Conservation (phyloP, 2,797 vertebrate species). For the Coranthus polyacanthus region DNA sequence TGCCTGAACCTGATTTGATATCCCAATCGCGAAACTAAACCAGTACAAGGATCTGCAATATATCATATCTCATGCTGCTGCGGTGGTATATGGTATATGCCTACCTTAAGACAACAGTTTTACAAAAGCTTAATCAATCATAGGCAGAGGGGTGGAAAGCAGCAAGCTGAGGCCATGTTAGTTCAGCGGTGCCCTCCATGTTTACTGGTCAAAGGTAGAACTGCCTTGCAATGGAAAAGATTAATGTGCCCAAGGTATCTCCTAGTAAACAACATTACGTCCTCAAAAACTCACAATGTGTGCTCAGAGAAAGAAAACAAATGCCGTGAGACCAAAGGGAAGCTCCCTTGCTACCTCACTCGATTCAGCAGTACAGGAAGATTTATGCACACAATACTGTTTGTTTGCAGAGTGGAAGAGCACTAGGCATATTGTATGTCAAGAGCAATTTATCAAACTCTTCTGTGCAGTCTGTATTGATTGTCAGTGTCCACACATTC, state of each 20-base stretch:
- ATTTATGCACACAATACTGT: slow-evolving; percentile 78
- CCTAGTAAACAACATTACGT: slow-evolving; percentile 67
- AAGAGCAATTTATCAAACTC: slow-evolving; percentile 77
- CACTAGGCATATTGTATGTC: slow-evolving; percentile 65
- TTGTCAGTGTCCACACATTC: slow-evolving; percentile 54
- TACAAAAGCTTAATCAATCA: slow-evolving; percentile 68
- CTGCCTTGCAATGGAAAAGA: slow-evolving; percentile 63
- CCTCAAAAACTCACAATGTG: slow-evolving; percentile 53
- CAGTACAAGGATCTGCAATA: neutral
- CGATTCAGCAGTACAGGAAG: slow-evolving; percentile 66
- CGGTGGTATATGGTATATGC: slow-evolving; percentile 2
- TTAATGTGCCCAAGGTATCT: slow-evolving; percentile 72
- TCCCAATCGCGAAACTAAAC: neutral
- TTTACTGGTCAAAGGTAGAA: slow-evolving; percentile 68
- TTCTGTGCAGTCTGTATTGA: slow-evolving; percentile 66
- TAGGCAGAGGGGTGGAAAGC: slow-evolving; percentile 42
- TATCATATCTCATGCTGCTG: neutral
- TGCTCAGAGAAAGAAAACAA: slow-evolving; percentile 63
- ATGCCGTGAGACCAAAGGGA: slow-evolving; percentile 66
- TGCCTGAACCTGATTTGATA: neutral
- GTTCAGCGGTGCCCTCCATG: slow-evolving; percentile 58
- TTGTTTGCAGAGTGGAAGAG: slow-evolving; percentile 74
- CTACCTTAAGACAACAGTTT: slow-evolving; percentile 39
- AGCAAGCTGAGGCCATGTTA: slow-evolving; percentile 59
- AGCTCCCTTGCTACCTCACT: slow-evolving; percentile 57